Evolutionary conservation across 2,113 vertebrate genomes (phyloP).

Genomic region (Barbus barbus): DNA sequence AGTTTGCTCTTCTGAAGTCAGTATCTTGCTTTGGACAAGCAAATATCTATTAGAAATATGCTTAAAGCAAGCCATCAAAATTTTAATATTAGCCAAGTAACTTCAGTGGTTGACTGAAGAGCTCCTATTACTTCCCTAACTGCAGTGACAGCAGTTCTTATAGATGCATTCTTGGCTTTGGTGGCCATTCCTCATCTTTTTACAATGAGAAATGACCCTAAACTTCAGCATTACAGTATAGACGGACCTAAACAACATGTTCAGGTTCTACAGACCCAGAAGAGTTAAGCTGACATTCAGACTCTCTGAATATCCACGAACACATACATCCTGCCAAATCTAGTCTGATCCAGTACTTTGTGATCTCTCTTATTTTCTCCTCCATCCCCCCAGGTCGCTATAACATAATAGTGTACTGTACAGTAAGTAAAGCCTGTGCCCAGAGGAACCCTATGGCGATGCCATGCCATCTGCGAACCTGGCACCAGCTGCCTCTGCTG

Average conservation of each 20-base stretch:
- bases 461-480: constrained; percentile 76
- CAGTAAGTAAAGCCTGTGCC: constrained; percentile 68
- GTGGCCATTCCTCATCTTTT: constrained; percentile 54
- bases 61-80: background rate
- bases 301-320: background rate
- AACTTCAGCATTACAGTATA: constrained; percentile 5
- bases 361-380: constrained; percentile 27
- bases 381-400: constrained; percentile 14
- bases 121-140: background rate
- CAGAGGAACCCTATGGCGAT: constrained; percentile 59
- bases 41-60: background rate
- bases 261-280: constrained; percentile 20
- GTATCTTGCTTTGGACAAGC: background rate
- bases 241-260: constrained; percentile 12
- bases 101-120: background rate
- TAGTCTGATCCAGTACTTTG: constrained; percentile 24
- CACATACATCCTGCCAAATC: background rate
- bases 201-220: constrained; percentile 22
- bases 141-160: constrained; percentile 59
- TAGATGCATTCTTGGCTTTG: constrained; percentile 53
- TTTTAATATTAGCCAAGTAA: background rate
- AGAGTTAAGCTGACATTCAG: background rate
- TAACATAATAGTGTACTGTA: constrained; percentile 58
- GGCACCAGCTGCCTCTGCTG: constrained; percentile 62
- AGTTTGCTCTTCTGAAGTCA: background rate